Conservation (phyloP, 2,888 invertebrate species). For the Rugalucina vietnamica region DNA sequence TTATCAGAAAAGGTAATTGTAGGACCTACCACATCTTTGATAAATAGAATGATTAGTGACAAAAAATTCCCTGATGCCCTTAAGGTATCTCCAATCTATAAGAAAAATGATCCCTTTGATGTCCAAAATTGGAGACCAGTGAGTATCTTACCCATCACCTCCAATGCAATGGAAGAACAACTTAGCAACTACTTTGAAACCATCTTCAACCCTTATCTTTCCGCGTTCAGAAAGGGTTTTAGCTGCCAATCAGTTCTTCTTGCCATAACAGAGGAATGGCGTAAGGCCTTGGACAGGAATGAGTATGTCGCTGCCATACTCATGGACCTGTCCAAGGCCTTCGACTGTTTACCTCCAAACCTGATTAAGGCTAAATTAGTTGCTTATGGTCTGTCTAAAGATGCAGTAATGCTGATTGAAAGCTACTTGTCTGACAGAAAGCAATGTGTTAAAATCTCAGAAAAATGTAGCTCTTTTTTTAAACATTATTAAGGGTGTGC, state of each 20-base stretch:
- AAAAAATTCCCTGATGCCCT: neutral
- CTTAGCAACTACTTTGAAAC: neutral
- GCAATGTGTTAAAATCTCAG: neutral
- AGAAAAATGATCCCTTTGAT: neutral
- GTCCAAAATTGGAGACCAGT: neutral
- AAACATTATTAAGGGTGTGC: neutral
- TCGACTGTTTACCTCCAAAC: neutral
- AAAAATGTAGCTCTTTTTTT: neutral
- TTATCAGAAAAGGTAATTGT: neutral
- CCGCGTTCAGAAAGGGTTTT: neutral
- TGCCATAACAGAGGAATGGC: neutral
- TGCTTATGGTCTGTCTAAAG: neutral
- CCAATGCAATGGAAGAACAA: neutral
- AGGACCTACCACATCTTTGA: neutral
- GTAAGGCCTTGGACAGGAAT: neutral
- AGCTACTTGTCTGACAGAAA: neutral
- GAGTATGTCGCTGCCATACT: neutral
- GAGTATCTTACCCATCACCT: neutral
- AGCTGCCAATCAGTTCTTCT: neutral
- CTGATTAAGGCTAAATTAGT: neutral
- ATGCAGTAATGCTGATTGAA: neutral
- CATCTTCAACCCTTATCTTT: neutral
- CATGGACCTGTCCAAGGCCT: neutral
- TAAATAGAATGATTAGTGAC: neutral
- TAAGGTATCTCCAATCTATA: neutral